phyloP scores from a whole-genome alignment of 1,140 invertebrate genomes.

The Trachymyrmex septentrionalis region DNA sequence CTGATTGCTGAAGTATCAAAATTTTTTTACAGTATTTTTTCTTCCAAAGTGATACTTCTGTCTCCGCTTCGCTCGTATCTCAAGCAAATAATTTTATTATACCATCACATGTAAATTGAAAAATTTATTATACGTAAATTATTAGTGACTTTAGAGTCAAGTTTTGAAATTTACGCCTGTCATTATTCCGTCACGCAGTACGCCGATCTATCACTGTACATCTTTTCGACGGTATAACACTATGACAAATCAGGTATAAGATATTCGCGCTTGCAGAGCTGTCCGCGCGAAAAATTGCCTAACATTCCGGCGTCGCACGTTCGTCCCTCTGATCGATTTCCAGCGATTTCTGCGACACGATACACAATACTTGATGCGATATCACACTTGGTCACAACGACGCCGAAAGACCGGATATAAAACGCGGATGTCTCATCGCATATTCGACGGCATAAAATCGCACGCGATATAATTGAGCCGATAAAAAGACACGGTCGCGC shows the following conservation, averaged over 20 bases:
- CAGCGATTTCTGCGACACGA: not conserved
- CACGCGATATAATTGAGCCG: constrained; percentile 61
- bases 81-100: not conserved
- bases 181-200: not conserved
- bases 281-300: constrained; percentile 22
- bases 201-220: not conserved
- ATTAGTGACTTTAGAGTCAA: constrained; percentile 1
- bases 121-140: constrained; percentile 8
- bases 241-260: constrained; percentile 8
- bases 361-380: constrained; percentile 4
- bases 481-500: constrained; percentile 54
- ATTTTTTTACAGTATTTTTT: too few relatives aligned
- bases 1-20: too few relatives aligned
- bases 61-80: not conserved
- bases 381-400: constrained; percentile 26
- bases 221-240: not conserved
- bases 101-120: not conserved
- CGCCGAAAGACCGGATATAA: constrained; percentile 7
- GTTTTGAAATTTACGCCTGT: not conserved
- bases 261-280: constrained; percentile 19
- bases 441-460: constrained; percentile 52
- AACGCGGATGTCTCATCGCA: constrained; percentile 39
- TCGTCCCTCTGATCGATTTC: constrained; percentile 39
- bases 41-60: not conserved
- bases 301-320: not conserved